Evolutionary conservation across 2,113 vertebrate genomes (phyloP), one percentile per base, ranked within the genome.

Genomic region (Raja brachyura): DNA sequence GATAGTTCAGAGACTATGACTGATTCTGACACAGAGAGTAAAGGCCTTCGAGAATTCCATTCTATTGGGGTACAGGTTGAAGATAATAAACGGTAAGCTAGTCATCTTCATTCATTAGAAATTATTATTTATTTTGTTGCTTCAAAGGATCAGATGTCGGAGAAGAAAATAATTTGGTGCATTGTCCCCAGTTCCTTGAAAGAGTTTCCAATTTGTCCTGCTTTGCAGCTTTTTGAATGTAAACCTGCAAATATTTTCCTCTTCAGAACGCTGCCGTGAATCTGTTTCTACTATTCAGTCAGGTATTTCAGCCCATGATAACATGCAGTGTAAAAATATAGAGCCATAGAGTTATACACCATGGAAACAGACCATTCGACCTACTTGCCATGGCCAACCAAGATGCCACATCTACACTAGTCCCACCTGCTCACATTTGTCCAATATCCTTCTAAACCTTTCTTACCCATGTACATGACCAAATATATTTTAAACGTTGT

Each of bases 41-140:
- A 98, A 95, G 98, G 96, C 94, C 97, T 98, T 48, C 97, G 98
- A 94, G 98, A 99, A 94, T 98, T 99, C 94, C 99, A 99, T 95
- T 99, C 99, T 93, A 98, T 99, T 0, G 99, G 99, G 18, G 98
- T 99, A 77, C 99, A 99, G 94, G 98, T 99, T 95, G 99, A 99
- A 95, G 99, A 99, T 73, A 98, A 99, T 94, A 99, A 98, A 96
- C 98, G 98, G 99, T 99, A 96, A 28, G 81, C 0, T 90, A n/a
- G 28, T 78, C 6, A 63, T 31, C n/a, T 88, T 66, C n/a, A 88
- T 14, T 88, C n/a, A 63, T 18, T n/a, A 86, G 11, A 59, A 3
- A 28, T 63, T 11, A 7, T 25, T 54, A 85, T 16, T 54, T 59
- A 33, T 88, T 73, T 88, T 88, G 16, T 63, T 63, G 14, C n/a